Evolutionary conservation across 2,888 invertebrate genomes (phyloP).

Genomic region (Parapristionchus giblindavisi): DNA sequence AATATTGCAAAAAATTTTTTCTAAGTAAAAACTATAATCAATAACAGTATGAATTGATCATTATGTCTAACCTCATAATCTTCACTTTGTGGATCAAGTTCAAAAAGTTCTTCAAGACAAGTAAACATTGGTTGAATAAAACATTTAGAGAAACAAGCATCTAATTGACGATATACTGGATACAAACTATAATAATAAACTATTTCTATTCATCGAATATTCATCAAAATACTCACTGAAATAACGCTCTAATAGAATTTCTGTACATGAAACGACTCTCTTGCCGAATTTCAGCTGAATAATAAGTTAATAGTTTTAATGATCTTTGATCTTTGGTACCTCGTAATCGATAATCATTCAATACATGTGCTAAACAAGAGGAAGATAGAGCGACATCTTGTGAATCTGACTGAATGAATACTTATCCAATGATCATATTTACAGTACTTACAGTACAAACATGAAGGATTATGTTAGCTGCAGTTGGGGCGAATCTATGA

Average conservation of each 20-base stretch:
- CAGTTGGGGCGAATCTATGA: slow-evolving; percentile 26
- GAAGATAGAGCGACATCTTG: slow-evolving; percentile 36
- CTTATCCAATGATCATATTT: neutral
- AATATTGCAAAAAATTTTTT: too few species aligned
- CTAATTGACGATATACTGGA: slow-evolving; percentile 27
- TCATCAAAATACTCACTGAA: slow-evolving; percentile 21
- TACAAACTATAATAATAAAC: slow-evolving; percentile 25
- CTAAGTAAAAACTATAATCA: too few species aligned
- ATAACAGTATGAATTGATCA: neutral
- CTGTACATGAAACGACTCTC: slow-evolving; percentile 25
- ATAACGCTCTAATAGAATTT: slow-evolving; percentile 17
- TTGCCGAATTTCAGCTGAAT: neutral
- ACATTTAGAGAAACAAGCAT: slow-evolving; percentile 26
- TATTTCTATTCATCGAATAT: neutral
- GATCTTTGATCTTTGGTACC: neutral
- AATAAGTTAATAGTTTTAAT: neutral
- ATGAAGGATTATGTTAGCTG: slow-evolving; percentile 24
- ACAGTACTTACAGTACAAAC: slow-evolving; percentile 28
- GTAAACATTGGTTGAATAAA: slow-evolving; percentile 38
- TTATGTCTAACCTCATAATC: slow-evolving; percentile 10
- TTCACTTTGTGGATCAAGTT: neutral
- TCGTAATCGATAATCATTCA: slow-evolving; percentile 12
- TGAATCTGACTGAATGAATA: neutral
- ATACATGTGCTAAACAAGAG: slow-evolving; percentile 27
- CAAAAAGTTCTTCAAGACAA: slow-evolving; percentile 20